Base-by-base conservation (phyloP, 2,797 vertebrate genomes). In the Melanotaenia boesemani region DNA sequence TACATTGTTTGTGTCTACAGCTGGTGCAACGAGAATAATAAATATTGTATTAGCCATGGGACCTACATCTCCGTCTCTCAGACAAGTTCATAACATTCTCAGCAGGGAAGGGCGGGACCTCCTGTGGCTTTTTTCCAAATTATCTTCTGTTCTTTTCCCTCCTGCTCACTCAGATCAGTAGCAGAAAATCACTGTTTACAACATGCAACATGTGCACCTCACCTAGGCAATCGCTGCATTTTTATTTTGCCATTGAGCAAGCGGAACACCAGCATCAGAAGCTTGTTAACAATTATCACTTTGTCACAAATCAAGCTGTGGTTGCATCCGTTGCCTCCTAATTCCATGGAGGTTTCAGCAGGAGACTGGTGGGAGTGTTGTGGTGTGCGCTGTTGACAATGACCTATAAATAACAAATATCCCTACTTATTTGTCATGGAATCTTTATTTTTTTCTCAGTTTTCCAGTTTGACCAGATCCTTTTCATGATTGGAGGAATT, bases 71-170 rank as follows among this genome's bases (percentile, higher is more conserved):
- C 84, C 85, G 75, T 91, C 90, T 91, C 84, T 74, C 61, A 86
- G 87, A 93, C 88, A 89, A 90, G 92, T 92, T 94, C 90, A 93
- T 93, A 94, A 91, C 88, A 85, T 88, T 90, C 92, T 89, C 88
- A 15, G 89, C 88, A 83, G 93, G 92, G 87, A 77, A 86, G 86
- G 88, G 41, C 62, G 82, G 88, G 87, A 92, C 80, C 91, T 88
- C 92, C 91, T 67, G 88, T 86, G 82, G 89, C 80, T 88, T 76
- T 72, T 86, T 79, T 75, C 55, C 55, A 66, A 58, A 81, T 77
- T 74, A 79, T 89, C 79, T 69, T 88, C 87, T 87, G 87, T 86
- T 82, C 76, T 72, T 77, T 68, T 65, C 74, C 73, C 80, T 61
- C 68, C 69, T 64, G 62, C 83, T 85, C 57, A 8, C 73, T 67